These are phyloP conservation scores for Aphidius ervi DNA, from an alignment of 1,140 invertebrate species.

Conservation along the genomic window DNA sequence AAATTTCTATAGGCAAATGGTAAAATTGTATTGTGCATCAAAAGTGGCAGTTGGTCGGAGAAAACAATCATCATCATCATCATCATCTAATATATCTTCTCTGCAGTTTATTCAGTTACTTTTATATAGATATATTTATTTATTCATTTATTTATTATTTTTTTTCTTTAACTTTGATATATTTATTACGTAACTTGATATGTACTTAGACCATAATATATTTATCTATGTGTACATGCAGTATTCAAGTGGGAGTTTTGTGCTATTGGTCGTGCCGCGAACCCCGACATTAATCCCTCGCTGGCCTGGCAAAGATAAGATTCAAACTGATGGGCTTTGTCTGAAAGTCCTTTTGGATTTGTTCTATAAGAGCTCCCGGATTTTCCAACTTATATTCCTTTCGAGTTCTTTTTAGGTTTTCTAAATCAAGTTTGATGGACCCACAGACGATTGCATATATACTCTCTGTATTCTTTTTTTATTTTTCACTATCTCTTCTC, in stretches of 20 bases:
- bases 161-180: too few relatives aligned
- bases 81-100: too few relatives aligned
- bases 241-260: neutral
- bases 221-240: neutral
- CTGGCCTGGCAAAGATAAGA: conserved; percentile 21
- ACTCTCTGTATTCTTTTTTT: neutral
- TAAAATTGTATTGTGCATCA: too few relatives aligned
- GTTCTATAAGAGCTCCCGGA: conserved; percentile 16
- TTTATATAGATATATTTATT: too few relatives aligned
- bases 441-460: neutral
- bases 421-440: neutral
- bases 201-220: neutral
- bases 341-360: conserved; percentile 21
- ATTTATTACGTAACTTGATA: neutral
- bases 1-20: too few relatives aligned
- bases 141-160: too few relatives aligned
- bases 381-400: conserved; percentile 12
- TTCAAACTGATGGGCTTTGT: conserved; percentile 25
- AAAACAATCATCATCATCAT: too few relatives aligned
- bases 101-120: too few relatives aligned
- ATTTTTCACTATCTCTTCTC: too few relatives aligned
- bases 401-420: conserved; percentile 3
- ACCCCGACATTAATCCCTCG: conserved; percentile 19
- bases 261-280: conserved; percentile 6
- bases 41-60: too few relatives aligned